Evolutionary conservation across 2,797 vertebrate genomes (phyloP).

Genomic region (Crenichthys baileyi): DNA sequence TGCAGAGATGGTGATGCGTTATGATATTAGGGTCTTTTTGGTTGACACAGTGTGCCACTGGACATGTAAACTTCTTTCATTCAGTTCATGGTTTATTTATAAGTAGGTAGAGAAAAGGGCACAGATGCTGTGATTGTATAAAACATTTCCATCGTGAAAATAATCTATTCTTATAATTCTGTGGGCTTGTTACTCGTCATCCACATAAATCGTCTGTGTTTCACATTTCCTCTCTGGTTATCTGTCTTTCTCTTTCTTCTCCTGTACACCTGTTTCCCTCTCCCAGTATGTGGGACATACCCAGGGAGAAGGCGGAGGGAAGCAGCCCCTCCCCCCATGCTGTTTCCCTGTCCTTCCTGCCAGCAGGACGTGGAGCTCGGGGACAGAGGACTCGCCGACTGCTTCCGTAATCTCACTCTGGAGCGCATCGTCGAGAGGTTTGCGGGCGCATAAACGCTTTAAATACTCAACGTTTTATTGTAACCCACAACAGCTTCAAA

Average conservation of each 20-base stretch:
- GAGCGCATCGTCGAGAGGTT: constrained; percentile 95
- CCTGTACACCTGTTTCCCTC: constrained; percentile 27
- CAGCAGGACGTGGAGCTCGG: constrained; percentile 92
- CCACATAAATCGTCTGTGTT: neutral
- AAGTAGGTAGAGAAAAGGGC: constrained; percentile 24
- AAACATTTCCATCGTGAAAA: constrained; percentile 9
- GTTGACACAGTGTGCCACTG: constrained; percentile 24
- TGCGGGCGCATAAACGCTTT: constrained; percentile 4
- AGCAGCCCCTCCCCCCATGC: constrained; percentile 80
- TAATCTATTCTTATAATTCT: neutral
- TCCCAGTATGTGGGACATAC: constrained; percentile 91
- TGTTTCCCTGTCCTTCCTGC: constrained; percentile 94
- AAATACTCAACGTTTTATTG: neutral
- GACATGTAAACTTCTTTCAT: constrained; percentile 12
- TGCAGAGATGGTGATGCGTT: neutral
- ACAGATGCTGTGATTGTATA: constrained; percentile 6
- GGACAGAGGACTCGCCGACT: constrained; percentile 89
- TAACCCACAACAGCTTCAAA: no score
- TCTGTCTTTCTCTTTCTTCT: constrained; percentile 9
- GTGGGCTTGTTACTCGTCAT: neutral
- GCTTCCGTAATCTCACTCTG: constrained; percentile 95
- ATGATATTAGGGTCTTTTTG: constrained; percentile 18
- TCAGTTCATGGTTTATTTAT: constrained; percentile 34
- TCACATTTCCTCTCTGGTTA: neutral
- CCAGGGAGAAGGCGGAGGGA: constrained; percentile 90